Evolutionary conservation across 2,888 invertebrate species (phyloP), one percentile per base, ranked within the genome.

Genomic region (Parascotia fuliginaria): DNA sequence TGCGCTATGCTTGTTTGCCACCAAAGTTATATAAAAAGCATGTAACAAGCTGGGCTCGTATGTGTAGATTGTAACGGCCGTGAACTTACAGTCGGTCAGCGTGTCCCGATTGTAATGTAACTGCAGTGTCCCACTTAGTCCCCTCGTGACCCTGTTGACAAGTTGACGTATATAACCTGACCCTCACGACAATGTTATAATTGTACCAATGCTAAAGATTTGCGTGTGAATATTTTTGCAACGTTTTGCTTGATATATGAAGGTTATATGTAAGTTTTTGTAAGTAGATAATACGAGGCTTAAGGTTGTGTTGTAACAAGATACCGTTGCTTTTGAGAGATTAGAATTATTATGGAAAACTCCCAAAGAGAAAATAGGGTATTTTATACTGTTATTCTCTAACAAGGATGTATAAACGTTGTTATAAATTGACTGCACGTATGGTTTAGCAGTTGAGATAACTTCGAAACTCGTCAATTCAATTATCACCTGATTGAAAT

Each of bases 91-190:
- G 52, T 48, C 63, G 65, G 60, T 57, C 67, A 59, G 43, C 57
- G 63, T 55, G 46, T 59, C 56, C 59, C 52, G 54, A 46, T 58
- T 50, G 47, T 58, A 48, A 39, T 44, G 52, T 65, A 68, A 62
- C 64, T 79, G 79, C 79, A 77, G 53, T 75, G 79, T 61, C 74
- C 80, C 70, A 79, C 67, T 79, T 79, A 66, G 55, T 62, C 77
- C 78, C 79, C 70, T 60, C 36, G 40, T 64, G 68, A 66, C 65
- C 57, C 58, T 57, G 60, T 65, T 48, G 55, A 42, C 53, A 65
- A 45, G 42, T 48, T 42, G 43, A 51, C 48, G 38, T 63, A 65
- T 56, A 65, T 62, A 62, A 69, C 65, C 32, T 61, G 69, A 72
- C 67, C 70, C 47, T 64, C 55, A 33, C 55, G 46, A 52, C 56